These are phyloP conservation scores for Heliconius aoede DNA, from an alignment of 2,888 invertebrate species.

Conservation along the genomic window DNA sequence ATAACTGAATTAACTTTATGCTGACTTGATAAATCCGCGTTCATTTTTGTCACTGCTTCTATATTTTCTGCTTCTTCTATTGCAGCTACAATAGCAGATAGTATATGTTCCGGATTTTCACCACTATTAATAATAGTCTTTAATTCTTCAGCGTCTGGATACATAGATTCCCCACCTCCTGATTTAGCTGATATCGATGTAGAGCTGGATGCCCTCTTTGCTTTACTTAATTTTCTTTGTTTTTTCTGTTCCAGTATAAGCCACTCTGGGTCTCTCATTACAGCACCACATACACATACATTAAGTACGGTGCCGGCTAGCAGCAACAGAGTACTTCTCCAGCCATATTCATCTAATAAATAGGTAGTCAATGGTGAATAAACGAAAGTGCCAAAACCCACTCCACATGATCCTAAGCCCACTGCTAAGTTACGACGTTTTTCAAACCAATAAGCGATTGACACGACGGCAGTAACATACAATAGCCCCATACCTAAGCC, in stretches of 20 bases:
- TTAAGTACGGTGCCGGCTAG: slow-evolving; percentile 93
- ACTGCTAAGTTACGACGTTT: slow-evolving; percentile 93
- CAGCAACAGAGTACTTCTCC: slow-evolving; percentile 91
- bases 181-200: slow-evolving; percentile 77
- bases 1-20: slow-evolving; percentile 87
- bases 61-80: slow-evolving; percentile 80
- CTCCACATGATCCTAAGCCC: slow-evolving; percentile 94
- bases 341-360: slow-evolving; percentile 89
- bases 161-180: slow-evolving; percentile 82
- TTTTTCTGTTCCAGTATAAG: slow-evolving; percentile 86
- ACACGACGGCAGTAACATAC: slow-evolving; percentile 95
- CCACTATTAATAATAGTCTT: slow-evolving; percentile 88
- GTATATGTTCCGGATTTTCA: slow-evolving; percentile 86
- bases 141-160: slow-evolving; percentile 86
- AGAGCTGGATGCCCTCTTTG: slow-evolving; percentile 80
- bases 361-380: slow-evolving; percentile 93
- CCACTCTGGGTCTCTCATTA: slow-evolving; percentile 96
- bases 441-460: slow-evolving; percentile 96
- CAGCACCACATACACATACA: slow-evolving; percentile 92
- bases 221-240: slow-evolving; percentile 77
- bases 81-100: slow-evolving; percentile 85
- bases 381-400: slow-evolving; percentile 94
- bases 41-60: slow-evolving; percentile 75
- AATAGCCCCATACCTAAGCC: slow-evolving; percentile 93
- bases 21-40: slow-evolving; percentile 71